A percentile compares a stretch with the other conserved stretches of the same genome.
phyloP scores from a whole-genome alignment of 2,113 vertebrate genomes.

The Lagopus leucura region DNA sequence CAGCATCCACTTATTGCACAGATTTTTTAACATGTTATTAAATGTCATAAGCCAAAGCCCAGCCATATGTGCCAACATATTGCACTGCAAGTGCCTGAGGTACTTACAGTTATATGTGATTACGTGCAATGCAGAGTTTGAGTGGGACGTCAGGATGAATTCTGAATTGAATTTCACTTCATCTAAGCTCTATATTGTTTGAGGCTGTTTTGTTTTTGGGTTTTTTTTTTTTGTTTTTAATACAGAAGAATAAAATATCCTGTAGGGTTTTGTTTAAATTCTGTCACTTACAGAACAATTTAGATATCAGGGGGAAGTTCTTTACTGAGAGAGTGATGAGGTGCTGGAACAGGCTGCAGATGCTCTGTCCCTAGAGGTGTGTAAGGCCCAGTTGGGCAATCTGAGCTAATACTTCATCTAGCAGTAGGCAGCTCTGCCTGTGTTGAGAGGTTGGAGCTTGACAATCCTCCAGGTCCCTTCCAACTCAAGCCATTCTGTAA shows the following conservation, averaged over 20 bases:
- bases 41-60: background rate
- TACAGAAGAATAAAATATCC: background rate
- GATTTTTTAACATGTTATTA: background rate
- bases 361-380: too few species aligned
- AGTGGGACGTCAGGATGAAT: background rate
- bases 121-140: background rate
- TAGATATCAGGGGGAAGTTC: too few species aligned
- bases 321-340: too few species aligned
- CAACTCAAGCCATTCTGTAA: too few species aligned
- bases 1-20: background rate
- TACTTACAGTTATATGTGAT: background rate
- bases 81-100: background rate
- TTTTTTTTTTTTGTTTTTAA: background rate
- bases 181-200: background rate
- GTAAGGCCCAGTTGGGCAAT: too few species aligned
- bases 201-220: too few species aligned
- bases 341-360: too few species aligned
- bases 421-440: too few species aligned
- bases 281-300: background rate
- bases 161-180: background rate
- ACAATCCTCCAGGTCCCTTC: too few species aligned
- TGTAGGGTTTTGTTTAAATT: background rate
- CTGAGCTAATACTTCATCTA: too few species aligned
- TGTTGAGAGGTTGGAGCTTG: too few species aligned
- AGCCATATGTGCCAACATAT: background rate